phyloP scores from a whole-genome alignment of 2,113 vertebrate species.

The Melospiza melodia region DNA sequence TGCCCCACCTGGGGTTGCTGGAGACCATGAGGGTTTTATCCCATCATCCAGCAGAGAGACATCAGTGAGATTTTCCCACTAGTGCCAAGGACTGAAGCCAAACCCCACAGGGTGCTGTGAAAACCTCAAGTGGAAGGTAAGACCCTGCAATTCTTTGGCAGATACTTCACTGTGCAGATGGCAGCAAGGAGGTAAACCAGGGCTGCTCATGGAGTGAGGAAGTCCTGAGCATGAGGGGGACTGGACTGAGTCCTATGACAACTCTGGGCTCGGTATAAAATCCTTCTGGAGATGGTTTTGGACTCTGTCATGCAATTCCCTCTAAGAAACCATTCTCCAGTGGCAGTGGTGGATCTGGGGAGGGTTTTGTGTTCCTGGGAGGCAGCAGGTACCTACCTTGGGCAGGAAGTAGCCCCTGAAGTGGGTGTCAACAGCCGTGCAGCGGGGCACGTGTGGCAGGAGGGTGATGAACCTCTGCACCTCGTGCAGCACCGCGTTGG shows the following conservation, averaged over 20 bases:
- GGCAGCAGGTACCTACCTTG: constrained; percentile 62
- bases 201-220: not conserved
- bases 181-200: not conserved
- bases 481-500: constrained; percentile 87
- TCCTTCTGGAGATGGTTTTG: not conserved
- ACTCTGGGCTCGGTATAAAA: not conserved
- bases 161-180: not conserved
- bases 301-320: not conserved
- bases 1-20: not conserved
- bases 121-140: not conserved
- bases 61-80: not conserved
- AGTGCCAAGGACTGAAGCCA: not conserved
- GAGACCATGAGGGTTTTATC: not conserved
- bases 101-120: not conserved
- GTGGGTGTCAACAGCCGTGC: constrained; percentile 40
- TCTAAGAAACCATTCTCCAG: not conserved
- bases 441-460: constrained; percentile 71
- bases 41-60: not conserved
- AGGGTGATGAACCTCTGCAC: constrained; percentile 87
- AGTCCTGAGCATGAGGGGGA: not conserved
- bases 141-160: not conserved
- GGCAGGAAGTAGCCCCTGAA: constrained; percentile 78
- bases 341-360: not conserved
- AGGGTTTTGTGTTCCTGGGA: not conserved
- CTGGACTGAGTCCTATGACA: not conserved